Evolutionary conservation across 1,140 invertebrate species (phyloP).

Genomic region (Leucophenga varia): DNA sequence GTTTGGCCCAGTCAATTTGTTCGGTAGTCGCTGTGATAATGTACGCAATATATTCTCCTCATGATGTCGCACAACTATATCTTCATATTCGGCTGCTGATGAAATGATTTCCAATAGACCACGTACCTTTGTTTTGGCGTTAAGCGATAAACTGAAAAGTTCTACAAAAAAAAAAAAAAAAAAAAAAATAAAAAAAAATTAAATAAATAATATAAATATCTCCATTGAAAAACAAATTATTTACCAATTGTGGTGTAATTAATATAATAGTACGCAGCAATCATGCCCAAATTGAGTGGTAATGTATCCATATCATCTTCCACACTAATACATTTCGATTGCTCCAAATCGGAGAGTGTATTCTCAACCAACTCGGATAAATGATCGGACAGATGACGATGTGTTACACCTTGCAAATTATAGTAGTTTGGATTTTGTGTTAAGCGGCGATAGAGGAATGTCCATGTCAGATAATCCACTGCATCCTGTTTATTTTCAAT

Average conservation of each 20-base stretch:
- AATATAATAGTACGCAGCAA: constrained; percentile 99
- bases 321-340: constrained; percentile 96
- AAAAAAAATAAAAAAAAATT: background rate
- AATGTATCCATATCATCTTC: constrained; percentile 98
- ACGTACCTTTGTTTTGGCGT: constrained; percentile 95
- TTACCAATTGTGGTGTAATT: constrained; percentile 97
- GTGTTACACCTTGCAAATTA: constrained; percentile 94
- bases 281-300: constrained; percentile 98
- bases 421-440: constrained; percentile 99
- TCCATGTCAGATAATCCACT: constrained; percentile 99
- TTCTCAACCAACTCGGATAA: constrained; percentile 97
- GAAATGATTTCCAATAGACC: constrained; percentile 97
- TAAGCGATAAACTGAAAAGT: constrained; percentile 94
- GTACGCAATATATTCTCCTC: constrained; percentile 89
- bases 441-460: constrained; percentile 93
- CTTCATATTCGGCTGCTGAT: constrained; percentile 95
- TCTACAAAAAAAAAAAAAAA: constrained; percentile 69
- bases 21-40: constrained; percentile 75
- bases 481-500: constrained; percentile 99
- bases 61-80: constrained; percentile 90
- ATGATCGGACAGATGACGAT: constrained; percentile 96
- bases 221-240: constrained; percentile 10
- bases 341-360: constrained; percentile 92
- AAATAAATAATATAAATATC: no score
- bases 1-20: constrained; percentile 67